Evolutionary conservation across 2,113 vertebrate genomes (phyloP).

Genomic region (Entelurus aequoreus): DNA sequence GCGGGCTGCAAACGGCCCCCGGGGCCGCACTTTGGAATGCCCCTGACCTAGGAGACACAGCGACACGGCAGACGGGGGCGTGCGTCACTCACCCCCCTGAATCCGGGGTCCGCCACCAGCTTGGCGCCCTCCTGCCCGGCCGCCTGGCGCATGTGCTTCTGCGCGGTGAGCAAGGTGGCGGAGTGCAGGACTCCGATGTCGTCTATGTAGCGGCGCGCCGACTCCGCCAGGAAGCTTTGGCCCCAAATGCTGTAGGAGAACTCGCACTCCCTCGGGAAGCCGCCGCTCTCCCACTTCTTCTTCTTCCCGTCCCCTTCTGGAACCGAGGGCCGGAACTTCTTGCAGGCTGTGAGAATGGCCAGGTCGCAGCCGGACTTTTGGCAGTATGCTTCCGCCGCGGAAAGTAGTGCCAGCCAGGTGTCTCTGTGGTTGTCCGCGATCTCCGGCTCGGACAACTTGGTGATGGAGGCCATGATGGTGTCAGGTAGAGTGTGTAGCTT

Average conservation of each 20-base stretch:
- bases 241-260: conserved; percentile 80
- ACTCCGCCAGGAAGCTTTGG: conserved; percentile 79
- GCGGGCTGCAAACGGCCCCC: too few relatives aligned
- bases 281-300: conserved; percentile 59
- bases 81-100: conserved; percentile 52
- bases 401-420: conserved; percentile 82
- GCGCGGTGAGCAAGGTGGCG: conserved; percentile 72
- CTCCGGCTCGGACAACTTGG: conserved; percentile 59
- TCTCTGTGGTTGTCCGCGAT: conserved; percentile 84
- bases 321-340: conserved; percentile 59
- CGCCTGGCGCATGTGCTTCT: conserved; percentile 59
- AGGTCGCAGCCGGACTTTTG: conserved; percentile 84
- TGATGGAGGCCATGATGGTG: conserved; percentile 67
- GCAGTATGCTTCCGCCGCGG: conserved; percentile 79
- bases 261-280: conserved; percentile 59
- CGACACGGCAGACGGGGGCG: too few relatives aligned
- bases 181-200: conserved; percentile 86
- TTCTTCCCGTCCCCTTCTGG: conserved; percentile 43
- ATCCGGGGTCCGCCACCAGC: conserved; percentile 40
- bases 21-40: too few relatives aligned
- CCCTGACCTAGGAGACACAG: too few relatives aligned
- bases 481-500: conserved; percentile 6
- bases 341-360: conserved; percentile 80
- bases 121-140: conserved; percentile 30
- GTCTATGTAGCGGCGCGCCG: conserved; percentile 79